Evolutionary conservation across 2,113 vertebrate species (phyloP).

Genomic region (Arenaria interpres): DNA sequence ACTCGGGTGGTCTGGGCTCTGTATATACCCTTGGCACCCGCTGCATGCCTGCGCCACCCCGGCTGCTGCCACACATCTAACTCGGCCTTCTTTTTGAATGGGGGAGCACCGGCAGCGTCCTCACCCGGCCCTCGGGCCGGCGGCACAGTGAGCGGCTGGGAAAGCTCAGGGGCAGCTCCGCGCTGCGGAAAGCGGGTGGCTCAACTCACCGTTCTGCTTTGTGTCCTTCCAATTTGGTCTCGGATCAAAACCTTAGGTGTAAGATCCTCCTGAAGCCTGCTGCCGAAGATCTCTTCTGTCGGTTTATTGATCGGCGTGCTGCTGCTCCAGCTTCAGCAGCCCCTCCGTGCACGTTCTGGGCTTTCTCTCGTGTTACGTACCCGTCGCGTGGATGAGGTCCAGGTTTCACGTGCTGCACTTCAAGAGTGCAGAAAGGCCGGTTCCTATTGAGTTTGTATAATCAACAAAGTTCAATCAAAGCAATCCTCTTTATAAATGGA

Average conservation of each 20-base stretch:
- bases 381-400: not conserved
- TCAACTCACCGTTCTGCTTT: not conserved
- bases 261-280: not conserved
- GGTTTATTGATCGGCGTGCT: not conserved
- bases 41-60: not conserved
- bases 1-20: not conserved
- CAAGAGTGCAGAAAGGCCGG: not conserved
- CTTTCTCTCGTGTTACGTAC: not conserved
- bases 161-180: not conserved
- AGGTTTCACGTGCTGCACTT: not conserved
- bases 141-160: not conserved
- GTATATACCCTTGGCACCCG: not conserved
- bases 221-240: not conserved
- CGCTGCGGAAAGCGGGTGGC: not conserved
- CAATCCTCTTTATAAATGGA: not conserved
- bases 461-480: not conserved
- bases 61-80: not conserved
- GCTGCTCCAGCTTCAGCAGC: not conserved
- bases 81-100: no score
- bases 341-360: not conserved
- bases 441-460: not conserved
- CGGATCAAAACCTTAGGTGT: not conserved
- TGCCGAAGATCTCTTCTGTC: not conserved
- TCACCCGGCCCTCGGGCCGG: not conserved
- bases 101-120: not conserved